Conservation (phyloP, 2,888 invertebrate genomes). For the Sminthurides aquaticus region DNA sequence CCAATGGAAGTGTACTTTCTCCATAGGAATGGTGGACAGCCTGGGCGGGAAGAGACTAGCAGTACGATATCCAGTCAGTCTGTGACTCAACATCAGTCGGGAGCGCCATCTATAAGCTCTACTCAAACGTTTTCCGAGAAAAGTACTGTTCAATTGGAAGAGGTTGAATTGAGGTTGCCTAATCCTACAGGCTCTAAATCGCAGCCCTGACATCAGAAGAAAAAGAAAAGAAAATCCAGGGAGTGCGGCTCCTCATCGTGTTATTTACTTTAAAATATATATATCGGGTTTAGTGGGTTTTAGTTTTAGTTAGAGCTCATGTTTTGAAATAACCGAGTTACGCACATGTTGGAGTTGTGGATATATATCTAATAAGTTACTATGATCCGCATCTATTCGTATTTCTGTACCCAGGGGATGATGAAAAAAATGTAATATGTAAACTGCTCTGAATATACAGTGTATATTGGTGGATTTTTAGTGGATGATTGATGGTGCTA, state of each 20-base stretch:
- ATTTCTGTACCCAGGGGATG: too few relatives aligned
- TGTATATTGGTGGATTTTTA: too few relatives aligned
- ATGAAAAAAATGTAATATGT: too few relatives aligned
- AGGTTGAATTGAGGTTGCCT: constrained; percentile 26
- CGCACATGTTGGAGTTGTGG: too few relatives aligned
- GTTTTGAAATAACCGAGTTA: too few relatives aligned
- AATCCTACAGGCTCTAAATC: constrained; percentile 26
- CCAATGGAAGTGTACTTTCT: constrained; percentile 88
- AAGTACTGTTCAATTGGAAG: constrained; percentile 17
- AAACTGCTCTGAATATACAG: too few relatives aligned
- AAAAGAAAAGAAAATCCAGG: constrained; percentile 39
- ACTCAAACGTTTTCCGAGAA: constrained; percentile 1
- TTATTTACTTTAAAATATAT: constrained; percentile 28
- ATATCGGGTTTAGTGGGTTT: not conserved
- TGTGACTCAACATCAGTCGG: not conserved
- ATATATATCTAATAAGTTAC: too few relatives aligned
- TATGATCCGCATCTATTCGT: too few relatives aligned
- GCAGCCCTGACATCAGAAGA: constrained; percentile 43
- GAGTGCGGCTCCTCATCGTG: constrained; percentile 43
- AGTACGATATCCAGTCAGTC: not conserved
- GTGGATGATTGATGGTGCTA: too few relatives aligned
- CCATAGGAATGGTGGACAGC: not conserved
- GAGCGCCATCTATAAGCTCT: constrained; percentile 6
- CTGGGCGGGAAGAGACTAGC: not conserved
- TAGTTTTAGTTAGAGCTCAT: too few relatives aligned